Conservation (phyloP, 2,113 vertebrate genomes). For the Amazona vittata region DNA sequence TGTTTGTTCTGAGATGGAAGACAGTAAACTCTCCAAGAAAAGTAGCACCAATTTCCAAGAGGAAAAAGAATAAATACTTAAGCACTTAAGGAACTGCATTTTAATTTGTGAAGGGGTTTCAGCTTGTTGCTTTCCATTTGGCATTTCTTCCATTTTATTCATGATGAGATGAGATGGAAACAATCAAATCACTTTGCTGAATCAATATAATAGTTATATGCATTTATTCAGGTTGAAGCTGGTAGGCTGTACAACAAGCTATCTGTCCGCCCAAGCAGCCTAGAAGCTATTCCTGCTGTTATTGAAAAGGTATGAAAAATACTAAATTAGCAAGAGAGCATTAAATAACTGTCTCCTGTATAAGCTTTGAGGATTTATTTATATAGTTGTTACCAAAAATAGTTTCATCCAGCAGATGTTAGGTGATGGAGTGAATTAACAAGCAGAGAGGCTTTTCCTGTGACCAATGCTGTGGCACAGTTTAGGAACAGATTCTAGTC, state of each 20-base stretch:
- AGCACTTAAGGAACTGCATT: rapidly evolving
- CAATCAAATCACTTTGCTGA: not conserved
- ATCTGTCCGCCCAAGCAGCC: conserved; percentile 85
- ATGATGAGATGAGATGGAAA: not conserved
- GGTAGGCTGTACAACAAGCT: conserved; percentile 94
- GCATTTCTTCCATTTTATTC: not conserved
- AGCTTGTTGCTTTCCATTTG: not conserved
- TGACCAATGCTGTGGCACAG: not conserved
- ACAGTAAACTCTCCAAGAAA: not conserved
- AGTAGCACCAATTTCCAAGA: not conserved
- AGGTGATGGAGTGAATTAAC: not conserved
- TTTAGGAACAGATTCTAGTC: not conserved
- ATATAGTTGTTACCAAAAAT: not conserved
- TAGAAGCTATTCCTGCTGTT: conserved; percentile 86
- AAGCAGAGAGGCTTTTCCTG: not conserved
- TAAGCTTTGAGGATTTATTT: not conserved
- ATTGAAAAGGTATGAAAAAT: conserved; percentile 89
- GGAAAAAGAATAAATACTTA: not conserved
- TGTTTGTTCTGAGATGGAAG: not conserved
- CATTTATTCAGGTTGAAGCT: conserved; percentile 86
- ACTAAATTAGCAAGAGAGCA: not conserved
- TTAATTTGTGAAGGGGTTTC: not conserved
- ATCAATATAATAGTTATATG: not conserved
- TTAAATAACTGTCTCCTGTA: not conserved
- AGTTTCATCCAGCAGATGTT: not conserved